These are phyloP conservation scores for Anarsia innoxiella DNA, from an alignment of 2,888 invertebrate genomes.

Conservation along the genomic window DNA sequence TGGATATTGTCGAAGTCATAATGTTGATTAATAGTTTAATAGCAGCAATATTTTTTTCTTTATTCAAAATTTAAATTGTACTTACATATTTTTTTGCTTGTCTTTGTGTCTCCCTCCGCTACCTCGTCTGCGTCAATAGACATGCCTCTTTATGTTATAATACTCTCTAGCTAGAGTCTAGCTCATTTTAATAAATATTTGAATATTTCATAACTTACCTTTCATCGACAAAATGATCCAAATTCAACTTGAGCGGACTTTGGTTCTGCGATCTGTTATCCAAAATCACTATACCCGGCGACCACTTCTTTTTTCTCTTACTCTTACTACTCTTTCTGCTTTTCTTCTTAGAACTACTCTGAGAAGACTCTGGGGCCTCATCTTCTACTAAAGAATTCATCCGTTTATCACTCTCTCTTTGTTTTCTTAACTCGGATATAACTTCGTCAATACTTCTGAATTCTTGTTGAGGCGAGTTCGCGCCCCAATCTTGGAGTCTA, in stretches of 20 bases:
- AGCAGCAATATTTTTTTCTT: too few species aligned
- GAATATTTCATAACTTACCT: too few species aligned
- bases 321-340: slow-evolving; percentile 43
- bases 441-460: slow-evolving; percentile 53
- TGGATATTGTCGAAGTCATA: too few species aligned
- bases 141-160: too few species aligned
- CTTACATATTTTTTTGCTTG: too few species aligned
- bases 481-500: slow-evolving; percentile 38
- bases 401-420: slow-evolving; percentile 40
- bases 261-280: slow-evolving; percentile 51
- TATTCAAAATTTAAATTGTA: too few species aligned
- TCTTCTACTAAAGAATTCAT: slow-evolving; percentile 32
- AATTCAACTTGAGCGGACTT: slow-evolving; percentile 55
- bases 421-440: slow-evolving; percentile 46
- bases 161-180: too few species aligned
- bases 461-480: slow-evolving; percentile 38
- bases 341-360: slow-evolving; percentile 42
- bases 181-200: too few species aligned
- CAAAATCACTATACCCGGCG: slow-evolving; percentile 56
- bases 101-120: too few species aligned
- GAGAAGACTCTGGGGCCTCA: slow-evolving; percentile 33
- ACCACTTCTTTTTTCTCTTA: slow-evolving; percentile 61
- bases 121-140: too few species aligned
- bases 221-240: slow-evolving; percentile 67
- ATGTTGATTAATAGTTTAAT: too few species aligned